A percentile compares a stretch with the other conserved stretches of the same genome.
phyloP scores from a whole-genome alignment of 2,113 vertebrate genomes.

The Cyanoderma ruficeps region DNA sequence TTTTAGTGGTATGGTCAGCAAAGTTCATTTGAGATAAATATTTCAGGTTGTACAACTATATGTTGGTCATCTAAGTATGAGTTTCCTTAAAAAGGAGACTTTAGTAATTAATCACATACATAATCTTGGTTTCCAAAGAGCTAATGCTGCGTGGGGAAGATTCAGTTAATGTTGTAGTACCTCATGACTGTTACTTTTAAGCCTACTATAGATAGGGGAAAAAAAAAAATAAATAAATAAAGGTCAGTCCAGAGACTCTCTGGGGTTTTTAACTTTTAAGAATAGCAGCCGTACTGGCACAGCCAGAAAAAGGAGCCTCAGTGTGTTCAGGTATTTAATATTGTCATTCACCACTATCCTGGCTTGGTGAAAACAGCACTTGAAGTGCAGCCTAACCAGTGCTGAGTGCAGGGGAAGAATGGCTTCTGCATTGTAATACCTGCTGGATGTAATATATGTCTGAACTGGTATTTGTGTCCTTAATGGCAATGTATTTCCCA shows the following conservation, averaged over 20 bases:
- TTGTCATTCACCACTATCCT: not conserved
- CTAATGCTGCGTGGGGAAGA: not conserved
- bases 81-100: not conserved
- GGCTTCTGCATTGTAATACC: not conserved
- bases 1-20: slow-evolving; percentile 50
- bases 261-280: not conserved
- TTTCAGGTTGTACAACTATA: not conserved
- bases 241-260: not conserved
- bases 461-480: not conserved
- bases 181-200: not conserved
- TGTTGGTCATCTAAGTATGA: not conserved
- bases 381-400: not conserved
- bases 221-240: not conserved
- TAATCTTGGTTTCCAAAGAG: not conserved
- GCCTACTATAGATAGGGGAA: not conserved
- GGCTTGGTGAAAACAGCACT: not conserved
- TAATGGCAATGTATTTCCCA: not conserved
- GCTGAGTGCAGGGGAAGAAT: not conserved
- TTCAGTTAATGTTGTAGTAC: not conserved
- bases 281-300: not conserved
- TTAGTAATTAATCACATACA: not conserved
- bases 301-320: not conserved
- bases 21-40: slow-evolving; percentile 62
- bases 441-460: not conserved
- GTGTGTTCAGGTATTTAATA: not conserved